Percentiles rank a stretch among this genome's conserved stretches.
Evolutionary conservation across 2,888 invertebrate species (phyloP).

Genomic region (Acrobeloides nanus): DNA sequence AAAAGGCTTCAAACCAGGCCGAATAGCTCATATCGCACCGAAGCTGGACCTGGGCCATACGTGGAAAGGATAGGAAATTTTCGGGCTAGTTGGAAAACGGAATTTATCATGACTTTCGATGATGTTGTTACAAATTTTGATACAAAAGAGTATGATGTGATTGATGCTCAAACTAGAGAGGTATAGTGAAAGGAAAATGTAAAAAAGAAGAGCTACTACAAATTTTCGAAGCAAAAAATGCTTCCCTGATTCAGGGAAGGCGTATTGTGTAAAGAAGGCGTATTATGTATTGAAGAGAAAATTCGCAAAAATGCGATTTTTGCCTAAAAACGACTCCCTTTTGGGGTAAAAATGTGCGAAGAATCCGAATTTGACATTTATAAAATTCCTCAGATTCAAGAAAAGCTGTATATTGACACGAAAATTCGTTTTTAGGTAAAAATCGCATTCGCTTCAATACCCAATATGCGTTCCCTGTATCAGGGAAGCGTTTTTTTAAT

Average conservation of each 20-base stretch:
- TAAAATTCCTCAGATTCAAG: too few relatives aligned
- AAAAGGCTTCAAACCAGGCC: constrained; percentile 31
- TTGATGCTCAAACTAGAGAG: constrained; percentile 47
- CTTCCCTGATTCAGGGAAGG: neutral
- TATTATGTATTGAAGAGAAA: too few relatives aligned
- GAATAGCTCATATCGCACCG: neutral
- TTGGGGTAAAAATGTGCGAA: too few relatives aligned
- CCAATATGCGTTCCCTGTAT: too few relatives aligned
- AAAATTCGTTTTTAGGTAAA: constrained; percentile 1
- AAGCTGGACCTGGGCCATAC: constrained; percentile 6
- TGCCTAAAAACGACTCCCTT: too few relatives aligned
- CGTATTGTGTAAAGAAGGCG: too few relatives aligned
- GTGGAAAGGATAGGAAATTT: constrained; percentile 32
- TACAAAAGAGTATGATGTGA: constrained; percentile 32
- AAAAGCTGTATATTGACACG: too few relatives aligned
- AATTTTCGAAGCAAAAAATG: neutral
- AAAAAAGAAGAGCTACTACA: neutral
- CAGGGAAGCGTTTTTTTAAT: too few relatives aligned
- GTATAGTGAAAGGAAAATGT: too few relatives aligned
- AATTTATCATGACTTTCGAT: constrained; percentile 44
- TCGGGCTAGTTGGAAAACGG: constrained; percentile 40
- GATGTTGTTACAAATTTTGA: constrained; percentile 46
- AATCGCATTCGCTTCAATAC: too few relatives aligned
- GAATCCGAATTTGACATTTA: too few relatives aligned
- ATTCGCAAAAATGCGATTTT: too few relatives aligned